Percentiles rank a stretch among this genome's conserved stretches.
These are phyloP conservation scores for Loripinus fragilis DNA, from an alignment of 2,888 invertebrate species.

Conservation along the genomic window DNA sequence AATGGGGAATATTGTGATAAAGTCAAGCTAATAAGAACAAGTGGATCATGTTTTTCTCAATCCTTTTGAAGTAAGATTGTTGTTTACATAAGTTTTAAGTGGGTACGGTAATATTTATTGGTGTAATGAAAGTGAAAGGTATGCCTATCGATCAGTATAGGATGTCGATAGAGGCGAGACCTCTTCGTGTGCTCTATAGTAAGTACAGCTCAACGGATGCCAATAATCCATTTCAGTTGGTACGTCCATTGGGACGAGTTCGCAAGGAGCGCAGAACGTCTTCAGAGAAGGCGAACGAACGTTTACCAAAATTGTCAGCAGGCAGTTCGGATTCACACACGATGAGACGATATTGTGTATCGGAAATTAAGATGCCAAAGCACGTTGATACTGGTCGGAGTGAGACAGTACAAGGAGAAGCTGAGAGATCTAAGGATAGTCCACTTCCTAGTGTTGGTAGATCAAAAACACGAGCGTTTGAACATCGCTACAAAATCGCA, in stretches of 20 bases:
- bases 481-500: conserved; percentile 53
- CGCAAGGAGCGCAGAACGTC: conserved; percentile 34
- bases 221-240: conserved; percentile 28
- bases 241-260: conserved; percentile 50
- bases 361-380: not conserved
- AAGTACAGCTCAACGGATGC: conserved; percentile 47
- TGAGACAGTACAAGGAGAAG: conserved; percentile 1
- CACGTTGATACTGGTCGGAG: not conserved
- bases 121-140: conserved; percentile 36
- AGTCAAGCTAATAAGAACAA: conserved; percentile 2
- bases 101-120: not conserved
- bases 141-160: conserved; percentile 50
- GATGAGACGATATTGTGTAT: not conserved
- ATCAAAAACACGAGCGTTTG: conserved; percentile 54
- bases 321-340: not conserved
- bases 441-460: conserved; percentile 24
- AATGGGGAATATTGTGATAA: not conserved
- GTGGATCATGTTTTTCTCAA: not conserved
- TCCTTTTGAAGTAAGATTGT: conserved; percentile 1
- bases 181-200: conserved; percentile 45
- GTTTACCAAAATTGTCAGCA: conserved; percentile 6
- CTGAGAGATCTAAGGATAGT: not conserved
- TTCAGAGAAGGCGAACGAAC: conserved; percentile 9
- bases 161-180: conserved; percentile 55
- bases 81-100: conserved; percentile 22